Conservation (phyloP, 92 coral and sea anemone species). For the Pocillopora meandrina region DNA sequence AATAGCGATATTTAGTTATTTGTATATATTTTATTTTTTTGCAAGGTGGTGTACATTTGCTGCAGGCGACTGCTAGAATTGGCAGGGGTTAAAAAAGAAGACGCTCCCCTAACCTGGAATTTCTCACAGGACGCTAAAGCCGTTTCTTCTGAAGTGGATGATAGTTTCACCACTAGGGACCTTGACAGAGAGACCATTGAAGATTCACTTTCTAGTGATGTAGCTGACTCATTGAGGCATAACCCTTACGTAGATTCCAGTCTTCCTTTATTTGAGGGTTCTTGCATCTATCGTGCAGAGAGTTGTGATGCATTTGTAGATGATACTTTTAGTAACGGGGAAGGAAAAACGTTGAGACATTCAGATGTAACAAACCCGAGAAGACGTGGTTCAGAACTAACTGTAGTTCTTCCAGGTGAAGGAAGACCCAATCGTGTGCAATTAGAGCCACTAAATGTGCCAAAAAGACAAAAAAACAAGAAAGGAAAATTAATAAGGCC, state of each 20-base stretch:
- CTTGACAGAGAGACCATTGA: neutral
- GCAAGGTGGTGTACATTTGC: slow-evolving; percentile 57
- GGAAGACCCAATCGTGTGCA: neutral
- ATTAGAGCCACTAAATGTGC: slow-evolving; percentile 47
- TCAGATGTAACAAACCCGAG: neutral
- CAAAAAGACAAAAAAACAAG: neutral
- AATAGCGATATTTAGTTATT: neutral
- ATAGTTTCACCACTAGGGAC: slow-evolving; percentile 39
- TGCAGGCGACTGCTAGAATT: slow-evolving; percentile 79
- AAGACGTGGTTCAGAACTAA: slow-evolving; percentile 22
- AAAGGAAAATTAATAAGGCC: neutral
- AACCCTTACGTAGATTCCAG: slow-evolving; percentile 77
- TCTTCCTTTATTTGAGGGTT: slow-evolving; percentile 1
- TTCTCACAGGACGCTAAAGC: slow-evolving; percentile 59
- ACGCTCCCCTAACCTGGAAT: slow-evolving; percentile 54
- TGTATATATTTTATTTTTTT: neutral
- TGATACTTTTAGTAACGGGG: neutral
- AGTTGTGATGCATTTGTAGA: slow-evolving; percentile 45
- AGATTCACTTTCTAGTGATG: slow-evolving; percentile 24
- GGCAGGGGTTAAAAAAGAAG: slow-evolving; percentile 67
- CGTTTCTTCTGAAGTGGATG: slow-evolving; percentile 61
- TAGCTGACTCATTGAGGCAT: slow-evolving; percentile 56
- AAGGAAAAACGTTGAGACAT: neutral
- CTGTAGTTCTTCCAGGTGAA: neutral
- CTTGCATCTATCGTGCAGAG: slow-evolving; percentile 33